Conservation (phyloP, 2,797 vertebrate genomes). For the Propithecus deckenii region DNA sequence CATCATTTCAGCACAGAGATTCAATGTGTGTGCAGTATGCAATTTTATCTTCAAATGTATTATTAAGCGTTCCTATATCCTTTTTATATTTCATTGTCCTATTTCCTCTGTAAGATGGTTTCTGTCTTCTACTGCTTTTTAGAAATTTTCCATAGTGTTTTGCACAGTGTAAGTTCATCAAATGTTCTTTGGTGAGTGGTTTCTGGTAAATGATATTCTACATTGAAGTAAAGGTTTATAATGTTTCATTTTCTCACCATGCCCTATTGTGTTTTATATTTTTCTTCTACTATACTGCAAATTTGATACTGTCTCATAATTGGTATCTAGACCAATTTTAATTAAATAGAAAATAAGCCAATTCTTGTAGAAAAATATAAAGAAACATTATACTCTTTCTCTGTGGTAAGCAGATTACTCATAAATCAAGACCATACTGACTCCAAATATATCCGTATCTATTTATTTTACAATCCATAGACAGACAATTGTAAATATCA, state of each 20-base stretch:
- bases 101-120: background rate
- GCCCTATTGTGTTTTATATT: background rate
- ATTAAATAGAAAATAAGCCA: constrained; percentile 17
- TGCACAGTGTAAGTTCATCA: background rate
- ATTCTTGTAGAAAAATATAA: background rate
- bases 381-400: background rate
- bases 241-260: background rate
- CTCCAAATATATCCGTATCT: background rate
- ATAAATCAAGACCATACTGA: background rate
- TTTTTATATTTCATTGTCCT: background rate
- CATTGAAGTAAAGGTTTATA: background rate
- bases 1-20: background rate
- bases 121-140: background rate
- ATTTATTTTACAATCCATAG: background rate
- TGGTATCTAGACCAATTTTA: background rate
- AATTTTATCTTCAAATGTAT: background rate
- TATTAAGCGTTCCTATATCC: background rate
- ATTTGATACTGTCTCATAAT: background rate
- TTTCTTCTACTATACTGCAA: background rate
- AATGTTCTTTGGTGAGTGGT: background rate
- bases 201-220: background rate
- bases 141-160: background rate
- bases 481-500: background rate
- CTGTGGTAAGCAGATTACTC: background rate
- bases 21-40: background rate